Evolutionary conservation across 2,797 vertebrate genomes (phyloP), one percentile per base, ranked within the genome.

Genomic region (Lerista edwardsae): DNA sequence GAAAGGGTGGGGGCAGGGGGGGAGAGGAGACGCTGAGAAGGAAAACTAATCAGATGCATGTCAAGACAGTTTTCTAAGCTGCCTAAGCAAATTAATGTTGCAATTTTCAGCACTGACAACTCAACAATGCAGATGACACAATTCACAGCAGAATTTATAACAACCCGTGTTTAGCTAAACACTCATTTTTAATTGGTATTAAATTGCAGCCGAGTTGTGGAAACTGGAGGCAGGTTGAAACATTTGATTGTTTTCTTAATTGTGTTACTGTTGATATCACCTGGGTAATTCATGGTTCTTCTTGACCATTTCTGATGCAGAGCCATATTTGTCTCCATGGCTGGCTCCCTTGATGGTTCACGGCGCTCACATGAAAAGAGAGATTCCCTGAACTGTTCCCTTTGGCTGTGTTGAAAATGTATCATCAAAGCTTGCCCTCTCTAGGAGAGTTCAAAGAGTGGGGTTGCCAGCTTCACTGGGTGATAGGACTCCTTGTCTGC

Each of bases 81-180:
- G 41, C 2, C 21, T 29, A 74, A 80, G 67, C 34, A 90, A 84
- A 90, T 88, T 88, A 89, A 88, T 91, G 73, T 47, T 90, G 27
- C 61, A 85, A 55, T 93, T 93, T 90, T 59, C 69, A 69, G 27
- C 82, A 34, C 31, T 84, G 62, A 84, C 83, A 90, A 83, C 77
- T 87, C 81, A 86, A 72, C 80, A 77, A 1, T 21, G 71, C 73
- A 82, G 34, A 84, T 71, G 79, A 51, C 39, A 82, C 1, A 47
- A 65, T 67, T 80, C 74, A 83, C 80, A 44, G 21, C 57, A 9
- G 57, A 82, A 83, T 85, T 78, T 79, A 86, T 90, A 86, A 25
- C 10, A 67, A 75, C 21, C 6, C 51, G 74, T 73, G 80, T 91
- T 29, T 31, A 73, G 82, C 41, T 89, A 88, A 91, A 79, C 85